These are phyloP conservation scores for Nezara viridula DNA, from an alignment of 2,888 invertebrate species.

Conservation along the genomic window DNA sequence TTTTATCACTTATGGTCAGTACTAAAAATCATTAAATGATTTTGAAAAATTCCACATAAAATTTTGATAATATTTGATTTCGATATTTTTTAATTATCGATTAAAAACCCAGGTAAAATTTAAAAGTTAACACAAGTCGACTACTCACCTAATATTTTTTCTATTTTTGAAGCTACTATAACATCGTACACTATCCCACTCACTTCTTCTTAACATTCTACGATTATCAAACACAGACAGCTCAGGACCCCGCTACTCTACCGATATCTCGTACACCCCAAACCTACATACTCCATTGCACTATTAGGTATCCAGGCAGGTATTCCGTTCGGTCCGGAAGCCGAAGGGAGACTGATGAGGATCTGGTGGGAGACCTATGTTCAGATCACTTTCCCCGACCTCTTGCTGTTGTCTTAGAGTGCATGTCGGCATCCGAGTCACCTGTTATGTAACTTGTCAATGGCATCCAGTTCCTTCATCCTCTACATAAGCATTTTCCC, in stretches of 20 bases:
- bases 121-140: neutral
- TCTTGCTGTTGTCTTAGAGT: neutral
- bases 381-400: conserved; percentile 8
- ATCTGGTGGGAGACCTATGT: neutral
- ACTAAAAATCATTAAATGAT: too few species aligned
- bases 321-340: neutral
- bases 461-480: neutral
- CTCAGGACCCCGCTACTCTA: neutral
- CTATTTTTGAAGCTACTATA: neutral
- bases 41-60: too few species aligned
- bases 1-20: too few species aligned
- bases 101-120: too few species aligned
- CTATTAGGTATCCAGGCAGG: neutral
- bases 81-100: too few species aligned
- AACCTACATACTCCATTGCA: neutral
- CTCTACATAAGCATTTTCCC: neutral
- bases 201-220: neutral
- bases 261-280: neutral
- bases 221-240: neutral
- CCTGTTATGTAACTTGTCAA: neutral
- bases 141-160: neutral
- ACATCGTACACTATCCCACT: neutral
- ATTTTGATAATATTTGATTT: too few species aligned
- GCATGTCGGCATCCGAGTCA: neutral
- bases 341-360: neutral